Evolutionary conservation across 2,113 vertebrate species (phyloP), one percentile per base, ranked within the genome.

Genomic region (Regulus satrapa): DNA sequence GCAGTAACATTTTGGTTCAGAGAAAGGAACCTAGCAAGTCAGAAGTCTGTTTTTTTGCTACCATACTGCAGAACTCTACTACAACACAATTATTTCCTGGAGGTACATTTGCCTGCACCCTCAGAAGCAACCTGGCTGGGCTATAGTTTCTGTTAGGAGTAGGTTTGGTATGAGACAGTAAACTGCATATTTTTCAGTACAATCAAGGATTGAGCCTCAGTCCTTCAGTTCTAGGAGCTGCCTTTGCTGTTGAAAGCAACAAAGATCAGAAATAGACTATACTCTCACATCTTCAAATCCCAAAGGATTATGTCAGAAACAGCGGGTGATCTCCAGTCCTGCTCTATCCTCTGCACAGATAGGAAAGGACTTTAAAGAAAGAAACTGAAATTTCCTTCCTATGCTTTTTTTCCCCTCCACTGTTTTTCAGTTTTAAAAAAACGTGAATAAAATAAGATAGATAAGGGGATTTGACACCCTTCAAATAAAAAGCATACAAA

Each of bases 301-400:
- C 90, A 83, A 85, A 75, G 92, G 96, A 90, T 94, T 95, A 92
- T 76, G 58, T 73, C 67, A 90, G 81, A 93, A 96, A 92, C 45
- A 83, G 85, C 82, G 69, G 71, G 78, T 93, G 88, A 93, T 94
- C 81, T 92, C 61, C 62, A 79, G 66, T 79, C 62, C 85, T 79
- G 48, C 78, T 94, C 77, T 87, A 78, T 71, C 51, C 36, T 84
- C 72, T 68, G 36, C 25, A 40, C 66, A 73, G 75, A 82, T 8
- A 88, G 71, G 68, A 85, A 85, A 73, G 23, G 20, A 89, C 74
- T 92, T 85, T 45, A 82, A 91, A 89, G 84, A 88, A 92, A 78
- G 34, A 68, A 85, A 64, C 38, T 40, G 69, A 82, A 85, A 76
- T 64, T 85, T 85, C 40, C 18, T 85, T 36, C 25, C n/a, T 72